Evolutionary conservation across 2,113 vertebrate genomes (phyloP).

Genomic region (Opisthocomus hoazin): DNA sequence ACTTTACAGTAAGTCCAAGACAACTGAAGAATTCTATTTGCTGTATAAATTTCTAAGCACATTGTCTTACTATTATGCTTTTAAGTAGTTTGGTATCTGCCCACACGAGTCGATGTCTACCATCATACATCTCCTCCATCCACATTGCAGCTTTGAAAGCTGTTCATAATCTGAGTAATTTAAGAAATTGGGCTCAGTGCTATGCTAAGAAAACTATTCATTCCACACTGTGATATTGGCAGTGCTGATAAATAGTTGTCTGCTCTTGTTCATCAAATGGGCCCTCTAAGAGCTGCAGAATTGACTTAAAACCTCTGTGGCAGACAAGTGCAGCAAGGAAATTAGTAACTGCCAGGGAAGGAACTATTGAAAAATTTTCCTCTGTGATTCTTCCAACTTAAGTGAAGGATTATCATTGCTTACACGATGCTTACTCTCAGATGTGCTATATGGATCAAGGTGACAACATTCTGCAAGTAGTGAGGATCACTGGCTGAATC

Average conservation of each 20-base stretch:
- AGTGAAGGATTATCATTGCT: slow-evolving; percentile 21
- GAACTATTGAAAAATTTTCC: not conserved
- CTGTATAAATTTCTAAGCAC: not conserved
- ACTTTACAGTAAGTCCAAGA: not conserved
- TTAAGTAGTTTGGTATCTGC: not conserved
- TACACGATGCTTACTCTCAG: slow-evolving; percentile 1
- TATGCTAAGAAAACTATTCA: not conserved
- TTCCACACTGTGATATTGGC: not conserved
- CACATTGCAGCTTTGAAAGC: not conserved
- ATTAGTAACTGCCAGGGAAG: not conserved
- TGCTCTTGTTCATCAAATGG: not conserved
- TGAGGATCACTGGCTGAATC: not conserved
- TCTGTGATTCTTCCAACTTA: not conserved
- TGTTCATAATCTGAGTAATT: not conserved
- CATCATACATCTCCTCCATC: not conserved
- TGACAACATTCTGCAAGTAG: slow-evolving; percentile 10
- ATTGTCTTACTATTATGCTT: not conserved
- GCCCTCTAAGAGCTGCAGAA: not conserved
- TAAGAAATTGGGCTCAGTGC: not conserved
- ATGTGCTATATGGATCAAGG: not conserved
- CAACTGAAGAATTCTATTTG: not conserved
- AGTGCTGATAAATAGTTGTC: not conserved
- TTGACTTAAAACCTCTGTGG: slow-evolving; percentile 10
- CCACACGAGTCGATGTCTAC: not conserved
- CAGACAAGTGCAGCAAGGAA: not conserved